Evolutionary conservation across 2,797 vertebrate species (phyloP), one percentile per base, ranked within the genome.

Genomic region (Babyrousa celebensis): DNA sequence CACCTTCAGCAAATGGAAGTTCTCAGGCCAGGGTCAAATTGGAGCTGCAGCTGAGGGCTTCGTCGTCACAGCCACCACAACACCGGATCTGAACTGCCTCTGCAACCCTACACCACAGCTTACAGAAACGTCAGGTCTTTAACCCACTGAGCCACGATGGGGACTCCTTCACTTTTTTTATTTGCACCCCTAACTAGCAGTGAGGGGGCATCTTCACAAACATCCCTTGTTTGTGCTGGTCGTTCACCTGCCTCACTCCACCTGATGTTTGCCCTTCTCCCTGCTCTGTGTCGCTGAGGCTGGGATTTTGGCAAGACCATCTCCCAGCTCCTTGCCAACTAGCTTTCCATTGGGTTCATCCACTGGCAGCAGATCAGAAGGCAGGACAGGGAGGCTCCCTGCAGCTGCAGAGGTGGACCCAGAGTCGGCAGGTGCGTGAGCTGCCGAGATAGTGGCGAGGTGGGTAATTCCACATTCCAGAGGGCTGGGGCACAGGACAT

Each of bases 191-290:
- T 79, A 58, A 21, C n/a, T n/a, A 23, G 54, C n/a, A 54, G 20
- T 10, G 3, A 58, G 77, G 77, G 27, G 77, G 1, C 54, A 5
- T 58, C 54, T 36, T 56, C 52, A 56, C 29, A 56, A 6, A 8
- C 6, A 20, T 6, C 10, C 21, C 29, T 32, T 21, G 16, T 10
- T 32, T 11, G 6, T 9, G 62, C 52, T 4, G 32, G 1, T 32
- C 9, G 0, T 9, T 54, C 0, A 6, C 32, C n/a, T 71, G 36
- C 3, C 6, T 25, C 58, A 1, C n/a, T 25, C 9, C 0, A 43
- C 68, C 58, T 65, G 17, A 1, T 0, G 0, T 68, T 60, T 5
- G 70, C 27, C 15, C 27, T 23, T 62, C 56, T 62, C 70, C 56
- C 56, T 23, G 54, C 85, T 72, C 36, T 32, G 75, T 23, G 21